A percentile compares a stretch with the other conserved stretches of the same genome.
Evolutionary conservation across 1,140 invertebrate genomes (phyloP).

Genomic region (Steinernema feltiae): DNA sequence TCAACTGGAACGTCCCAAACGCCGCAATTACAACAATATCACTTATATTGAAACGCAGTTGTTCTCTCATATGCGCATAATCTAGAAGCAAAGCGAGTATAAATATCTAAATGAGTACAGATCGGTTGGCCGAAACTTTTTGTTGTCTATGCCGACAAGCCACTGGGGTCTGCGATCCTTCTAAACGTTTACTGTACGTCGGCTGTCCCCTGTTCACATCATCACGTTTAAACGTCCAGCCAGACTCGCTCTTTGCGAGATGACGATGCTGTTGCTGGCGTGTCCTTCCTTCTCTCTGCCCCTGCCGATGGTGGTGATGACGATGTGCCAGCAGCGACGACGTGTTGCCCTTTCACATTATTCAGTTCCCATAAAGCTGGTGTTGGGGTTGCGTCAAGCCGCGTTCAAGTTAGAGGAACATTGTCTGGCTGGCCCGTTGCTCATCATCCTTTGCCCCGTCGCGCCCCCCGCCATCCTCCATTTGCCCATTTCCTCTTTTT

Average conservation of each 20-base stretch:
- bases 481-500: background rate
- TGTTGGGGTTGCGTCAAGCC: background rate
- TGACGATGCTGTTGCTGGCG: background rate
- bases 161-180: background rate
- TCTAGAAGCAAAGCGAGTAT: background rate
- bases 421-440: too few relatives aligned
- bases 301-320: background rate
- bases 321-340: constrained; percentile 10
- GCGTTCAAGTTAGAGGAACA: too few relatives aligned
- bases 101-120: background rate
- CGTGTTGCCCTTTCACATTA: constrained; percentile 15
- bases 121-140: background rate
- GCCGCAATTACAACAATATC: too few relatives aligned
- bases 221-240: too few relatives aligned
- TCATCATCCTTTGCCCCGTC: too few relatives aligned
- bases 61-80: constrained; percentile 12
- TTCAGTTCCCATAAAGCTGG: constrained; percentile 8
- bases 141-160: background rate
- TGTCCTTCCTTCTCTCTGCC: background rate
- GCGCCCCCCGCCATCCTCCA: background rate
- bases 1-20: background rate
- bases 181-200: background rate
- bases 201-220: too few relatives aligned
- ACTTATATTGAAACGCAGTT: too few relatives aligned
- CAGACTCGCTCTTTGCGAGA: background rate